Conservation (phyloP, 1,140 invertebrate genomes). For the Leptoteleia sp. region DNA sequence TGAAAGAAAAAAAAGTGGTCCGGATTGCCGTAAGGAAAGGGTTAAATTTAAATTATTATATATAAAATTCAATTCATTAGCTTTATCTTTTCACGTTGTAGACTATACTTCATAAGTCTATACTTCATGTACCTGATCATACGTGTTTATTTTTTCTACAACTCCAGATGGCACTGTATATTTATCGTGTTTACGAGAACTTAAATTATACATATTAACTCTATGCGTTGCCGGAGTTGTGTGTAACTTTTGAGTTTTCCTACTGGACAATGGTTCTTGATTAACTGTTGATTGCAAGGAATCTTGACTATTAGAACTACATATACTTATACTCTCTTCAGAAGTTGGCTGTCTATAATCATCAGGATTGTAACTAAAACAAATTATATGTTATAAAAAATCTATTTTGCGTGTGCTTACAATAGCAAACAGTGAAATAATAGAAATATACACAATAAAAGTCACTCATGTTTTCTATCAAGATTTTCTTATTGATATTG, state of each 20-base stretch:
- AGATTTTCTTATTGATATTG: too few relatives aligned
- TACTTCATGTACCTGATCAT: constrained; percentile 66
- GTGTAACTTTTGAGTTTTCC: constrained; percentile 57
- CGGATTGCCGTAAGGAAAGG: too few relatives aligned
- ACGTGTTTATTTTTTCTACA: constrained; percentile 73
- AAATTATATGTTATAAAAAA: too few relatives aligned
- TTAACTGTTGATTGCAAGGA: constrained; percentile 77
- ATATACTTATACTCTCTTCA: constrained; percentile 67
- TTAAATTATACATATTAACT: constrained; percentile 75
- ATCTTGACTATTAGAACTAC: constrained; percentile 74
- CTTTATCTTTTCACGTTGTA: too few relatives aligned
- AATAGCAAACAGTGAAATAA: too few relatives aligned
- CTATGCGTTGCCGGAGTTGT: constrained; percentile 63
- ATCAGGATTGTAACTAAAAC: constrained; percentile 74
- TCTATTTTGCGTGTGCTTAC: too few relatives aligned
- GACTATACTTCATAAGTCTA: too few relatives aligned
- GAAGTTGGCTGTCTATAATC: constrained; percentile 73
- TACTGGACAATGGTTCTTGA: constrained; percentile 45
- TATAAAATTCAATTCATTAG: too few relatives aligned
- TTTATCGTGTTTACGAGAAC: constrained; percentile 66
- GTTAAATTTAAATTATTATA: too few relatives aligned
- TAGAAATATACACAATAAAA: too few relatives aligned
- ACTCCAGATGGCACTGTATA: constrained; percentile 71
- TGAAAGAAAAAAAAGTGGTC: too few relatives aligned
- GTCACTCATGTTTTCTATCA: too few relatives aligned